A percentile compares a stretch with the other conserved stretches of the same genome.
These are phyloP conservation scores for Scomberomorus guttatus DNA, from an alignment of 2,797 vertebrate species.

Conservation along the genomic window DNA sequence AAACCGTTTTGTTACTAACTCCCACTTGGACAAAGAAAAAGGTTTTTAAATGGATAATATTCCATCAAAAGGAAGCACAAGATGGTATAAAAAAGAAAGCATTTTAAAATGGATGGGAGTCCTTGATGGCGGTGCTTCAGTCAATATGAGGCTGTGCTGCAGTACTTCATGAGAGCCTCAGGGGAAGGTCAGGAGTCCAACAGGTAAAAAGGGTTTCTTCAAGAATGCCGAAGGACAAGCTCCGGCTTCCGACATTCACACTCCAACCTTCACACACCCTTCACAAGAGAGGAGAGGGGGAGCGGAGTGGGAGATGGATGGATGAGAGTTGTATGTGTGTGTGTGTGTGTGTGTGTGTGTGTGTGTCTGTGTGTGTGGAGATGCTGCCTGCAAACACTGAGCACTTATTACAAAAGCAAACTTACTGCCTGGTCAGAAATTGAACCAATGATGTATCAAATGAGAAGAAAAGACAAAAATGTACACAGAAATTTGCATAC, in stretches of 20 bases:
- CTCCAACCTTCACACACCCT: constrained; percentile 27
- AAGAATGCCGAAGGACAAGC: constrained; percentile 35
- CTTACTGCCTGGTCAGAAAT: constrained; percentile 11
- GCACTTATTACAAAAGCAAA: constrained; percentile 27
- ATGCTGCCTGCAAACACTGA: constrained; percentile 3
- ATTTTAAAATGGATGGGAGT: constrained; percentile 26
- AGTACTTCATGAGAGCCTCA: constrained; percentile 11
- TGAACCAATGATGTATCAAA: constrained; percentile 53
- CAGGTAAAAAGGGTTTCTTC: constrained; percentile 30
- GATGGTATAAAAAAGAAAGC: constrained; percentile 1
- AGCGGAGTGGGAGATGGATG: neutral
- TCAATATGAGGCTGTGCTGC: constrained; percentile 22
- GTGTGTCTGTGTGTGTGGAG: constrained; percentile 4
- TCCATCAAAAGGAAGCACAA: constrained; percentile 12
- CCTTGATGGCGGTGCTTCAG: constrained; percentile 29
- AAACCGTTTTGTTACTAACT: neutral
- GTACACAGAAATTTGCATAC: constrained; percentile 53
- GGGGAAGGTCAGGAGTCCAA: constrained; percentile 32
- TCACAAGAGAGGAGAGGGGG: constrained; percentile 6
- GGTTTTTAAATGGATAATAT: neutral
- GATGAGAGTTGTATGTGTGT: neutral
- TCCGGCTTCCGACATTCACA: neutral
- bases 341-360: neutral
- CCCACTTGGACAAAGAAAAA: neutral
- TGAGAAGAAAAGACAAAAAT: constrained; percentile 13